Conservation (phyloP, 2,113 vertebrate species). For the Sprattus sprattus region DNA sequence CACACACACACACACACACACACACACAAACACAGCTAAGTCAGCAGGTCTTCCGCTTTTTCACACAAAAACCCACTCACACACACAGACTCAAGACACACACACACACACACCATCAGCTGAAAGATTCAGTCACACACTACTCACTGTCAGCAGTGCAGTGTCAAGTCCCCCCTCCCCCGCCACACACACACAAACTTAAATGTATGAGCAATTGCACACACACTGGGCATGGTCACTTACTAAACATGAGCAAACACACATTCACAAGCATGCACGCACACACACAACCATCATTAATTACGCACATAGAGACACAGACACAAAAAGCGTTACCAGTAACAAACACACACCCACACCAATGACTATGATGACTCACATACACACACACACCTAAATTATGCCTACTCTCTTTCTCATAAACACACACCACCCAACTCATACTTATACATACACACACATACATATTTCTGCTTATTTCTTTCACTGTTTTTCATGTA, state of each 20-base stretch:
- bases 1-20: constrained; percentile 2
- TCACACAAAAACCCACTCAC: background rate
- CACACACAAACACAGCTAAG: constrained; percentile 6
- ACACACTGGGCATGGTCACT: background rate
- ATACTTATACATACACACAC: background rate
- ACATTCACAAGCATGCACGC: background rate
- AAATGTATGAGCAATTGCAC: background rate
- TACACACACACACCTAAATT: constrained; percentile 24
- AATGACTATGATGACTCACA: background rate
- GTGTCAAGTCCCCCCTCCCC: background rate
- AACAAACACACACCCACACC: background rate
- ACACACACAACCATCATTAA: background rate
- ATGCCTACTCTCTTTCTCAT: background rate
- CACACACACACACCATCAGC: background rate
- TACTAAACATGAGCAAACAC: background rate
- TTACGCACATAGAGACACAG: background rate
- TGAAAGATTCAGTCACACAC: background rate
- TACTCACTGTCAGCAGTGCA: constrained; percentile 3
- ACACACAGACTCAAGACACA: background rate
- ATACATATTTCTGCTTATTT: background rate
- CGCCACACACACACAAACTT: background rate
- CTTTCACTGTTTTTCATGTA: background rate
- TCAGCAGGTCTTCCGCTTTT: background rate
- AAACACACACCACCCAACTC: background rate
- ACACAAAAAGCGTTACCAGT: background rate